A percentile compares a stretch with the other conserved stretches of the same genome.
phyloP scores from a whole-genome alignment of 92 coral and sea anemone species.

The Palythoa caribaeorum region DNA sequence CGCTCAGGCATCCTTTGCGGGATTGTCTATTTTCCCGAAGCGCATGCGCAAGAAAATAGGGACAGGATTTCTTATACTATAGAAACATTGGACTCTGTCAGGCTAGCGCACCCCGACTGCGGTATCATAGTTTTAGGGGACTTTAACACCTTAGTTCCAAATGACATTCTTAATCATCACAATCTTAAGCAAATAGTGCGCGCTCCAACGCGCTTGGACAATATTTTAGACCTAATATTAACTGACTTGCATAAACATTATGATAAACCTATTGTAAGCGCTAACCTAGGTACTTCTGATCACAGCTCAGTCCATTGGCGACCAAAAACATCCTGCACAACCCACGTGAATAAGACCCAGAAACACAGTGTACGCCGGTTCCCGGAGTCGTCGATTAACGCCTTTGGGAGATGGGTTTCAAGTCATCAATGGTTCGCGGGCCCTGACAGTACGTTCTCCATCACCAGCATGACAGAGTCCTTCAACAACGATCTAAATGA shows the following conservation, averaged over 20 bases:
- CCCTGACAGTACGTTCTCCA: background rate
- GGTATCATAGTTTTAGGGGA: background rate
- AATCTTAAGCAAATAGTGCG: background rate
- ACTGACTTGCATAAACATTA: background rate
- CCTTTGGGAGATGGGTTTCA: slow-evolving; percentile 15
- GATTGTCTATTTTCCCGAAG: background rate
- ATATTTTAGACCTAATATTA: background rate
- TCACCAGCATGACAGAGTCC: background rate
- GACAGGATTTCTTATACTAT: background rate
- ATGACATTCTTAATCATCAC: background rate
- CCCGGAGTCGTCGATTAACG: background rate
- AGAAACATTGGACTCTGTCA: background rate
- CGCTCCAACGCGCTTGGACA: background rate
- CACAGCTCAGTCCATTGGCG: background rate
- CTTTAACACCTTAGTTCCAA: background rate
- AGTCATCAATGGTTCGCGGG: slow-evolving; percentile 2
- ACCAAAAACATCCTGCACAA: background rate
- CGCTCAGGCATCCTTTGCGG: slow-evolving; percentile 22
- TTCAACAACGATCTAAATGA: slow-evolving; percentile 1
- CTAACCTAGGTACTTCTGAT: background rate
- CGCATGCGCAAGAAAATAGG: background rate
- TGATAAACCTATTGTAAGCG: background rate
- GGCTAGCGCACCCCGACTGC: background rate
- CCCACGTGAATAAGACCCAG: background rate
- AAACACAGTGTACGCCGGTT: background rate